Base-by-base conservation (phyloP, 2,113 vertebrate genomes). In the Muntiacus reevesi region DNA sequence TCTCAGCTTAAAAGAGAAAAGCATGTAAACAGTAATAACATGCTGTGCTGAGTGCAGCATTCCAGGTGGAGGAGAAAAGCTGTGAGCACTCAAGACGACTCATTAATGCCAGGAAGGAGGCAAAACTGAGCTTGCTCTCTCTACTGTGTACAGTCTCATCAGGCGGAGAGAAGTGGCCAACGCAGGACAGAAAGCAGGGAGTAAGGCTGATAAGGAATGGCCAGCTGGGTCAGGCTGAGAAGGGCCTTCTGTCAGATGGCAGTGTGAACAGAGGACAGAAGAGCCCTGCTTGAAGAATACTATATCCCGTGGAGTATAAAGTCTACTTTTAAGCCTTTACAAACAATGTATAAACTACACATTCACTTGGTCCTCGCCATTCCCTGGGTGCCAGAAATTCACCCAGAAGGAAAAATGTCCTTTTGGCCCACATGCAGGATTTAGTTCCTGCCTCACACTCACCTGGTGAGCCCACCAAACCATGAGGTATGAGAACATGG, bases 391-490 rank as follows among this genome's bases (percentile, higher is more conserved):
- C 97, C 55, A 5, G 54, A 67, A 82, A 93, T 47, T 36, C 43
- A 40, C 45, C 57, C 50, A 30, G 50, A 87, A 40, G 81, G n/a
- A 7, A 40, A 81, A 79, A 59, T 27, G 40, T n/a, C 11, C 14
- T 57, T 33, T 27, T 50, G n/a, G 55, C 30, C 50, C 27, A 2
- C 43, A 23, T 9, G 28, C 40, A 9, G 27, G 30, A 10, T 45
- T 36, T 27, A 47, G 25, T 60, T 86, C 79, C 91, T 59, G 55
- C 82, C 23, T 6, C 82, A 13, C 59, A 98, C 99, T 99, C 95
- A 99, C 99, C 99, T 99, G 99, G 99, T 99, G 99, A 87, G 99
- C 99, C 99, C 99, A 99, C 99, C 99, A 99, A 98, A 99, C 99
- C 99, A 99, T 99, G 94, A 99, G 99, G 97, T 99, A 99, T 60